These are phyloP conservation scores for Trimorus sp. DNA, from an alignment of 2,888 invertebrate genomes.

Conservation along the genomic window DNA sequence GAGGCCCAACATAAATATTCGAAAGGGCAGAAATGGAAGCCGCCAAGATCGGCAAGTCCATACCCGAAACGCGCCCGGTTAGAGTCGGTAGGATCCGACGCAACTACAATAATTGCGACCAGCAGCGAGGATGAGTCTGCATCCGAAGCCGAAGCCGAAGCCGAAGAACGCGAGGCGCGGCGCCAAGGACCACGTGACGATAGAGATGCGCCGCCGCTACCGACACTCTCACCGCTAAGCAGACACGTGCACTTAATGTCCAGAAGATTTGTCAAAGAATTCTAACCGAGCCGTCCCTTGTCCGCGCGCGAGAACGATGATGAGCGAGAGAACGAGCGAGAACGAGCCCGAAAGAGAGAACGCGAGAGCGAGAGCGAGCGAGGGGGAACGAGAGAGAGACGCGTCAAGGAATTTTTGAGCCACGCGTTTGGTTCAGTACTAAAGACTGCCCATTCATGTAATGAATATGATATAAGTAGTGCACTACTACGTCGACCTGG, in stretches of 20 bases:
- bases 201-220: conserved; percentile 77
- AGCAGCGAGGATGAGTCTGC: too few species aligned
- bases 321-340: conserved; percentile 38
- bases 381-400: conserved; percentile 1
- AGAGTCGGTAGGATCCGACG: too few species aligned
- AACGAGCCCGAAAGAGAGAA: conserved; percentile 42
- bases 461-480: conserved; percentile 71
- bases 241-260: conserved; percentile 72
- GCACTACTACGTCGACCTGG: conserved; percentile 57
- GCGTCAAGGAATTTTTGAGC: conserved; percentile 74
- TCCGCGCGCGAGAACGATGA: conserved; percentile 73
- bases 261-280: conserved; percentile 52
- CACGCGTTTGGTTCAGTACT: conserved; percentile 75
- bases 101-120: too few species aligned
- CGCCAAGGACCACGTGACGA: conserved; percentile 70
- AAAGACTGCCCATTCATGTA: conserved; percentile 79
- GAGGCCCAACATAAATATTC: too few species aligned
- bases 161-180: conserved; percentile 70
- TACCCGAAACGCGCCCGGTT: too few species aligned
- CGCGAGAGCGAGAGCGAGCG: conserved; percentile 75
- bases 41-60: too few species aligned
- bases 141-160: conserved; percentile 78
- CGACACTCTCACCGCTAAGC: conserved; percentile 78
- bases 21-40: too few species aligned
- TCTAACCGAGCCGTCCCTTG: not conserved